A percentile compares a stretch with the other conserved stretches of the same genome.
These are phyloP conservation scores for Andrena praecox DNA, from an alignment of 2,888 invertebrate species.

Conservation along the genomic window DNA sequence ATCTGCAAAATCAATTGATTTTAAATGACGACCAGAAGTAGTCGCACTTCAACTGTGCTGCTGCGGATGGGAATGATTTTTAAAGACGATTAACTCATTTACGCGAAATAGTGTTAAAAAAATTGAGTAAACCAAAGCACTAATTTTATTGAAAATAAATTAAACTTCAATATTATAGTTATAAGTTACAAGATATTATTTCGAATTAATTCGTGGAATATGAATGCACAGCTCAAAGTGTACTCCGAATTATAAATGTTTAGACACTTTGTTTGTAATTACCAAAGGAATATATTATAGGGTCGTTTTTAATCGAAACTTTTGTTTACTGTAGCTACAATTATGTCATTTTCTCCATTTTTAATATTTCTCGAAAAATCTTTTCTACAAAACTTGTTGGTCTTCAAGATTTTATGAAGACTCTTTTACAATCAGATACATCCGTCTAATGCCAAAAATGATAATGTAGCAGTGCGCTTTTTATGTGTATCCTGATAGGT, in stretches of 20 bases:
- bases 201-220: too few relatives aligned
- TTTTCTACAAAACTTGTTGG: too few relatives aligned
- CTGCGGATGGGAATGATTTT: neutral
- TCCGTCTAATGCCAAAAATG: too few relatives aligned
- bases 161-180: neutral
- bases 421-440: neutral
- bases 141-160: neutral
- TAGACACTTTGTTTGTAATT: too few relatives aligned
- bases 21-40: neutral
- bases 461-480: neutral
- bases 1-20: neutral
- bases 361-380: too few relatives aligned
- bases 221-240: too few relatives aligned
- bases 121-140: neutral
- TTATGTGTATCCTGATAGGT: neutral
- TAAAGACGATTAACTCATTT: neutral
- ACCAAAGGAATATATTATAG: too few relatives aligned
- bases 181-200: neutral
- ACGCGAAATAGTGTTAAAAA: neutral
- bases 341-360: too few relatives aligned
- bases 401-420: too few relatives aligned
- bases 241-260: neutral
- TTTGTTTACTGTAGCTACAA: too few relatives aligned
- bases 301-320: too few relatives aligned
- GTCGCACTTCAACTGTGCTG: neutral